These are phyloP conservation scores for Oceanodroma leucorhoa DNA, from an alignment of 2,797 vertebrate species.

Conservation along the genomic window DNA sequence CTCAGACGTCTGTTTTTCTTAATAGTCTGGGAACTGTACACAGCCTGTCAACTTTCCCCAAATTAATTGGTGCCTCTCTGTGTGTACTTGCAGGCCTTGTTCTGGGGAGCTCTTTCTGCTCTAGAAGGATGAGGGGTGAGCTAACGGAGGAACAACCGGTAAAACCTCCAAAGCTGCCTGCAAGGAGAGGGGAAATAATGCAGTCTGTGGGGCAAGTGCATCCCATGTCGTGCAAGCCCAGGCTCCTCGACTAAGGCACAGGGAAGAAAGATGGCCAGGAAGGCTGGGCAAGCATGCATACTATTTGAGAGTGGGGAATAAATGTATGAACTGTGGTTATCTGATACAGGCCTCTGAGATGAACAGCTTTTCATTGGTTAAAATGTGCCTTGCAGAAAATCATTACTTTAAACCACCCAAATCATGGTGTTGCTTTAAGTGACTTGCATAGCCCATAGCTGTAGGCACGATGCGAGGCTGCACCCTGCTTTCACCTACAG, in stretches of 20 bases:
- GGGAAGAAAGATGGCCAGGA: not conserved
- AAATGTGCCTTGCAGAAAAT: not conserved
- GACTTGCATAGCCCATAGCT: not conserved
- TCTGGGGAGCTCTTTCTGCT: not conserved
- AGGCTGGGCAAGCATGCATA: not conserved
- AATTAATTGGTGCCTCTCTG: constrained; percentile 8
- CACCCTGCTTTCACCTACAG: not conserved
- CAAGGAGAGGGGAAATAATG: not conserved
- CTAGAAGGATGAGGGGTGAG: not conserved
- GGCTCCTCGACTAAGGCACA: not conserved
- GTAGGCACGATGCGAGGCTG: rapidly evolving
- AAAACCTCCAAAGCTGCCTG: not conserved
- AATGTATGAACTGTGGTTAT: not conserved
- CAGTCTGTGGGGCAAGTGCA: not conserved
- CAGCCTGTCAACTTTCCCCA: constrained; percentile 17
- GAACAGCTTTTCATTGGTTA: not conserved
- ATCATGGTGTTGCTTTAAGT: not conserved
- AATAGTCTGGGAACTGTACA: constrained; percentile 34
- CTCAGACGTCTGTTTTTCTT: constrained; percentile 21
- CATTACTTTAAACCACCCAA: not conserved
- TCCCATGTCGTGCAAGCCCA: not conserved
- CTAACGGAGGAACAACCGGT: not conserved
- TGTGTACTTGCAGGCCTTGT: not conserved
- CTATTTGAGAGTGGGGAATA: not conserved
- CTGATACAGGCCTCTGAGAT: not conserved